A percentile compares a stretch with the other conserved stretches of the same genome.
Evolutionary conservation across 1,140 invertebrate genomes (phyloP).

Genomic region (Bombus ignitus): DNA sequence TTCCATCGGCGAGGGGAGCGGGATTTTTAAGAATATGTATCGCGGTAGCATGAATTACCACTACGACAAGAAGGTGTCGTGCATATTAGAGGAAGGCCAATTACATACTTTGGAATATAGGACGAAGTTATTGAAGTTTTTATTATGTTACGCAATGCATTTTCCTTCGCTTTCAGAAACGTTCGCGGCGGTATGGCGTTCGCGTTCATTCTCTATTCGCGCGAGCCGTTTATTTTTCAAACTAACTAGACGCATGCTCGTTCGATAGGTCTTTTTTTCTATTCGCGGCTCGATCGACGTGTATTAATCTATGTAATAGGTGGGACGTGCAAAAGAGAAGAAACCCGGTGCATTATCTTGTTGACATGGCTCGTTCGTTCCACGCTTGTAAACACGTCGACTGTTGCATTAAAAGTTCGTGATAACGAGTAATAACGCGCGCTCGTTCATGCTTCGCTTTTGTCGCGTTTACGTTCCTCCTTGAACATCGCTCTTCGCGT

Average conservation of each 20-base stretch:
- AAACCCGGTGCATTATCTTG: conserved; percentile 33
- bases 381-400: conserved; percentile 37
- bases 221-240: no score
- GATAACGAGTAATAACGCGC: conserved; percentile 21
- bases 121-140: conserved; percentile 58
- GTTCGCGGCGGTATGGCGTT: background rate
- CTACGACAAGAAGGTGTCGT: conserved; percentile 30
- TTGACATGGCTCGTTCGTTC: conserved; percentile 33
- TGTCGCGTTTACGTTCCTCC: background rate
- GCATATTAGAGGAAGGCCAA: conserved; percentile 54
- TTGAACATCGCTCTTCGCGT: conserved; percentile 2
- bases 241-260: background rate
- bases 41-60: conserved; percentile 37
- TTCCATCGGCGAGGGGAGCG: background rate
- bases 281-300: background rate
- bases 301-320: conserved; percentile 2
- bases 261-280: background rate
- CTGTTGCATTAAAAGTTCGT: conserved; percentile 23
- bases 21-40: conserved; percentile 44
- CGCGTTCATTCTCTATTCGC: background rate
- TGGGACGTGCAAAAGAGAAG: conserved; percentile 32
- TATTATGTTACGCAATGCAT: conserved; percentile 46
- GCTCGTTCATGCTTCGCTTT: background rate
- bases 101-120: conserved; percentile 47
- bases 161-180: conserved; percentile 33